These are phyloP conservation scores for Simalia tracyae DNA, from an alignment of 2,797 vertebrate genomes.

Conservation along the genomic window DNA sequence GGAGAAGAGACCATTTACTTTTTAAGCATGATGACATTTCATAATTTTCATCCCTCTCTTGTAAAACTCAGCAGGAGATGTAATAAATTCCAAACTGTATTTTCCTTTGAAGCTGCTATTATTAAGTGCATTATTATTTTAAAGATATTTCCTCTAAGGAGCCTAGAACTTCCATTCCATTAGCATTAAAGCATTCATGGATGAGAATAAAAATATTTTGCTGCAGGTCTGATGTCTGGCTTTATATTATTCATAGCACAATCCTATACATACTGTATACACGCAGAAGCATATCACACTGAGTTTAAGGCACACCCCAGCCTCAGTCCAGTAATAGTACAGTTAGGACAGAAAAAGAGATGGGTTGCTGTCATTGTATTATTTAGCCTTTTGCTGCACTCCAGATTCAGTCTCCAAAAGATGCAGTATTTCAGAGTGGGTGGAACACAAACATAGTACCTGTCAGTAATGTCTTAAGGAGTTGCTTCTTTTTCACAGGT, in stretches of 20 bases:
- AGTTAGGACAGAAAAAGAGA: background rate
- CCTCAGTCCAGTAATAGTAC: background rate
- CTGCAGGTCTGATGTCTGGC: background rate
- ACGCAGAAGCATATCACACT: background rate
- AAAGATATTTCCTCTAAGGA: background rate
- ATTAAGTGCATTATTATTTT: background rate
- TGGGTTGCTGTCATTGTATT: background rate
- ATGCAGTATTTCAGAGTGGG: background rate
- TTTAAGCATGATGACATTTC: background rate
- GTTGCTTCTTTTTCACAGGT: background rate
- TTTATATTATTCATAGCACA: background rate
- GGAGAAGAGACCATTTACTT: background rate
- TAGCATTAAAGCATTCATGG: background rate
- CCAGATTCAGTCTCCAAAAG: background rate
- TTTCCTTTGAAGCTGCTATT: background rate
- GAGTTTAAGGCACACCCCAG: background rate
- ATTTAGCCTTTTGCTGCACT: background rate
- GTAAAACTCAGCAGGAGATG: background rate
- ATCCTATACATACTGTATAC: background rate
- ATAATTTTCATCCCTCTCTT: background rate
- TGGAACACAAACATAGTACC: background rate
- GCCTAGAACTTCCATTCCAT: background rate
- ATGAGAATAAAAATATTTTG: background rate
- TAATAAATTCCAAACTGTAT: background rate
- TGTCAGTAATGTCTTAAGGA: background rate